Conservation (phyloP, 1,140 invertebrate species). For the Chelonus insularis region DNA sequence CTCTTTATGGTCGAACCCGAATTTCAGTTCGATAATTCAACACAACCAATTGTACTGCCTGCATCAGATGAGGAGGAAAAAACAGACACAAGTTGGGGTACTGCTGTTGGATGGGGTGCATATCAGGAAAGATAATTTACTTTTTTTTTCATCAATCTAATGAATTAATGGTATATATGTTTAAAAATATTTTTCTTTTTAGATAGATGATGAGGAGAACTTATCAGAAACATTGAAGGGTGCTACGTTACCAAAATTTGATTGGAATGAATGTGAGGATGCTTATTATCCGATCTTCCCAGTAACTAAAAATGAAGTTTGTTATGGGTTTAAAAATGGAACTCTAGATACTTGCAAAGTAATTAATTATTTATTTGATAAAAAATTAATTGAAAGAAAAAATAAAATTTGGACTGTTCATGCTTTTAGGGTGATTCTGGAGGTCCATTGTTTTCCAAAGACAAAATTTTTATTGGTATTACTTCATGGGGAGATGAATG, state of each 20-base stretch:
- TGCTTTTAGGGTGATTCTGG: constrained; percentile 66
- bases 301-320: constrained; percentile 32
- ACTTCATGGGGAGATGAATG: constrained; percentile 69
- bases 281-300: constrained; percentile 33
- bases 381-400: background rate
- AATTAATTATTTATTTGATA: background rate
- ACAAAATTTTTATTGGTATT: constrained; percentile 62
- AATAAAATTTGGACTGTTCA: background rate
- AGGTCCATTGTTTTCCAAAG: constrained; percentile 64
- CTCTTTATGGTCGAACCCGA: constrained; percentile 44
- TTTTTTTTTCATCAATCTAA: too few relatives aligned
- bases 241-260: constrained; percentile 34
- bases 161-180: too few relatives aligned
- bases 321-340: constrained; percentile 41
- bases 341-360: constrained; percentile 45
- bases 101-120: constrained; percentile 28
- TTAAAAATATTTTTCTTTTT: background rate
- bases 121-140: constrained; percentile 24
- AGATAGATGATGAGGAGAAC: background rate
- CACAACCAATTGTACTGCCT: constrained; percentile 15
- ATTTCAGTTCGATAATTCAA: constrained; percentile 15
- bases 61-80: background rate
- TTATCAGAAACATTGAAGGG: constrained; percentile 30
- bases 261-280: constrained; percentile 15
- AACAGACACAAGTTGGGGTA: constrained; percentile 10